Percentiles rank a stretch among this genome's conserved stretches.
Evolutionary conservation across 2,888 invertebrate genomes (phyloP).

Genomic region (Philonicus albiceps): DNA sequence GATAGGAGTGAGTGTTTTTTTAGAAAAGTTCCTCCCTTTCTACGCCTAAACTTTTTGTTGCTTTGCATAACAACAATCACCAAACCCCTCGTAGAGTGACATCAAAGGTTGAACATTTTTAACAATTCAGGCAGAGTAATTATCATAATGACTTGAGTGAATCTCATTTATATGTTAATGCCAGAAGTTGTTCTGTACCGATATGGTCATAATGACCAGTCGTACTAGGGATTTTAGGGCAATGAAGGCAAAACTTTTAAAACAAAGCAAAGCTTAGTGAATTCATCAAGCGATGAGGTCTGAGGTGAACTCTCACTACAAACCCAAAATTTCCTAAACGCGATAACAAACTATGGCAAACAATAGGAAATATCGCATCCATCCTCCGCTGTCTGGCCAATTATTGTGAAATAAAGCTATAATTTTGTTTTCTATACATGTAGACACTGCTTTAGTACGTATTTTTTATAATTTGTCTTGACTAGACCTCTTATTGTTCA

Average conservation of each 20-base stretch:
- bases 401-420: neutral
- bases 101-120: constrained; percentile 39
- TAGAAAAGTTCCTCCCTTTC: neutral
- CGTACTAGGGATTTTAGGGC: constrained; percentile 31
- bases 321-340: neutral
- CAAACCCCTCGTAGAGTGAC: neutral
- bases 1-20: neutral
- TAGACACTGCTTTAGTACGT: neutral
- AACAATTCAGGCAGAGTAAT: constrained; percentile 41
- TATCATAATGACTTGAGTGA: constrained; percentile 48
- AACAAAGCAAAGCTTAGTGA: constrained; percentile 38
- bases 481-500: neutral
- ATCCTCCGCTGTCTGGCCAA: neutral
- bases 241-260: constrained; percentile 32
- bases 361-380: neutral
- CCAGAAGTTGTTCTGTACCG: constrained; percentile 24
- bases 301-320: neutral
- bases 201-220: constrained; percentile 40
- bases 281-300: constrained; percentile 27
- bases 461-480: constrained; percentile 29
- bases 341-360: constrained; percentile 12
- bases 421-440: neutral
- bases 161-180: constrained; percentile 49
- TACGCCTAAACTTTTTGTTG: neutral
- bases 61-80: neutral